Percentiles rank a stretch among this genome's conserved stretches.
Conservation (phyloP, 1,140 invertebrate species). For the Eciton burchellii region DNA sequence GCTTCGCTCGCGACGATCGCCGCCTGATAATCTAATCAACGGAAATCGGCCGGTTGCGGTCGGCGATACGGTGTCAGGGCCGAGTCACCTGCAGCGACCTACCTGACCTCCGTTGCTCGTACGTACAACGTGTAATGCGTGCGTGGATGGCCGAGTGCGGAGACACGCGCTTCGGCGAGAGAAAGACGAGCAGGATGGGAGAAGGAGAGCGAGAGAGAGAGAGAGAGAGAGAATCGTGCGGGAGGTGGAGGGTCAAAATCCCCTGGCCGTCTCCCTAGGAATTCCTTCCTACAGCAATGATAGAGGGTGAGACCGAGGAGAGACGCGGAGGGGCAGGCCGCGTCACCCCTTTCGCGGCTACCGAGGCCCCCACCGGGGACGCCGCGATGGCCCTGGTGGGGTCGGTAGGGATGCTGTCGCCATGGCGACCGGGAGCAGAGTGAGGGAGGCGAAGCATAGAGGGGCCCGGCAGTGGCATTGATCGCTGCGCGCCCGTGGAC, state of each 20-base stretch:
- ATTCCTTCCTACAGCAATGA: conserved; percentile 74
- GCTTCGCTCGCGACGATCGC: conserved; percentile 38
- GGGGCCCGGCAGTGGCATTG: conserved; percentile 83
- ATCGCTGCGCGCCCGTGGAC: conserved; percentile 81
- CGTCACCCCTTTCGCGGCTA: conserved; percentile 75
- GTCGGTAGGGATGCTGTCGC: conserved; percentile 81
- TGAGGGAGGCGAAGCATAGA: conserved; percentile 73
- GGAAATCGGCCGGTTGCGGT: conserved; percentile 58
- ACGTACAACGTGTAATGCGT: conserved; percentile 57
- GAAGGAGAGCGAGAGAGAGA: conserved; percentile 2
- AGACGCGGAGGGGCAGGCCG: background rate
- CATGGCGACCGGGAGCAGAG: conserved; percentile 77
- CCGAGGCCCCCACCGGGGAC: conserved; percentile 75
- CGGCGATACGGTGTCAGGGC: conserved; percentile 70
- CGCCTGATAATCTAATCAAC: conserved; percentile 69
- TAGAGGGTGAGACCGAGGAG: conserved; percentile 54
- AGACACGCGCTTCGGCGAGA: conserved; percentile 46
- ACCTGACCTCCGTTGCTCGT: conserved; percentile 67
- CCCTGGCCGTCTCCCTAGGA: conserved; percentile 70
- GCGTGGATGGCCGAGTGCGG: conserved; percentile 50
- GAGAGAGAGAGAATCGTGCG: conserved; percentile 24
- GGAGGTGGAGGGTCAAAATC: conserved; percentile 72
- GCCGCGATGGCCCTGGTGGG: conserved; percentile 61
- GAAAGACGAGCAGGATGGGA: conserved; percentile 1
- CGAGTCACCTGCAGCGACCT: conserved; percentile 71